Conservation (phyloP, 1,140 invertebrate genomes). For the Gonioctena quinquepunctata region DNA sequence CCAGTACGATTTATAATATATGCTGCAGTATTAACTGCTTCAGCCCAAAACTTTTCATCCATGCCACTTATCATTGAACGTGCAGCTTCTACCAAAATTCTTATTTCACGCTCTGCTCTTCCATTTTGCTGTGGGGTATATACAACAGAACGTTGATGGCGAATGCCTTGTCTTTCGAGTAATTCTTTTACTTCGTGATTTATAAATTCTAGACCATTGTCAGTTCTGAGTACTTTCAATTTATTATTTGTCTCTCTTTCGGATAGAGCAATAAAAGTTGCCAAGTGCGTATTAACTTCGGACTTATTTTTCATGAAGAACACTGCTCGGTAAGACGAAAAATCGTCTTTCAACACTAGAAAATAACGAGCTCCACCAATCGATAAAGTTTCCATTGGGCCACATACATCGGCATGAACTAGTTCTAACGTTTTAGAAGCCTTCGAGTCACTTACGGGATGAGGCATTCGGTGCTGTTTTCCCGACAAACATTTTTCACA, state of each 20-base stretch:
- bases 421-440: constrained; percentile 5
- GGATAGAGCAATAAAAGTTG: constrained; percentile 48
- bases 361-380: constrained; percentile 49
- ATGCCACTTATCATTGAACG: constrained; percentile 48
- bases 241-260: constrained; percentile 48
- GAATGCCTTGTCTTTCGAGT: constrained; percentile 41
- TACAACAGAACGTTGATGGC: constrained; percentile 49
- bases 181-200: constrained; percentile 50
- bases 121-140: constrained; percentile 61
- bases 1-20: constrained; percentile 54
- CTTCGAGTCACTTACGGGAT: not conserved
- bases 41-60: constrained; percentile 51
- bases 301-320: constrained; percentile 42
- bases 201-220: constrained; percentile 56
- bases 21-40: constrained; percentile 51
- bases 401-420: constrained; percentile 49
- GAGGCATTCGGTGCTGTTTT: constrained; percentile 2
- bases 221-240: constrained; percentile 52
- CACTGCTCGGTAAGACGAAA: constrained; percentile 34
- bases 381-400: constrained; percentile 45
- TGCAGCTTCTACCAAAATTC: constrained; percentile 56
- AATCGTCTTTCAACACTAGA: constrained; percentile 50
- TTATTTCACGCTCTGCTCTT: constrained; percentile 53
- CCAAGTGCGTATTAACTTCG: constrained; percentile 29
- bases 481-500: constrained; percentile 10